Evolutionary conservation across 2,113 vertebrate species (phyloP).

Genomic region (Albula goreensis): DNA sequence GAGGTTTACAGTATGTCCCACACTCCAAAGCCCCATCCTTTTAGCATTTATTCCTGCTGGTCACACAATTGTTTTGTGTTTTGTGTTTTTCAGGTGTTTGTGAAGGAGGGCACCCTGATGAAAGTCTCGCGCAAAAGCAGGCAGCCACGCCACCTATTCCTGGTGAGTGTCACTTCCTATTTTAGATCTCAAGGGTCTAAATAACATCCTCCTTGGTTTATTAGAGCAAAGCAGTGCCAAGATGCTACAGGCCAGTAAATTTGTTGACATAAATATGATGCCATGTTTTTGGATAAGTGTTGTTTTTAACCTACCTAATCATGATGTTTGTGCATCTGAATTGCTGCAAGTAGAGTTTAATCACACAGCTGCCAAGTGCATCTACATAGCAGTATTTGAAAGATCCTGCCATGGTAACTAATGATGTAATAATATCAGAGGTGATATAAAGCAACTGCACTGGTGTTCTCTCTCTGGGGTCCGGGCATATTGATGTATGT

Average conservation of each 20-base stretch:
- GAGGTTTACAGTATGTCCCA: background rate
- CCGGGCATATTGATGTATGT: background rate
- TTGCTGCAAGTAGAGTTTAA: too few relatives aligned
- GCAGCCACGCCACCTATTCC: constrained; percentile 90
- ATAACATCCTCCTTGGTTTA: background rate
- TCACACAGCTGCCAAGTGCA: background rate
- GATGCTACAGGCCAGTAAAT: background rate
- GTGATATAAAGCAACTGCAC: constrained; percentile 15
- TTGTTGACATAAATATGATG: too few relatives aligned
- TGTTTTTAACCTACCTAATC: too few relatives aligned
- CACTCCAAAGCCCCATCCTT: background rate
- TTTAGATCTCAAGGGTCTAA: background rate
- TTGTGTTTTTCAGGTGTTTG: constrained; percentile 77
- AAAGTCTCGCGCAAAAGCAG: constrained; percentile 85
- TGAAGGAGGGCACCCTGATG: constrained; percentile 95
- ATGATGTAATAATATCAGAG: constrained; percentile 21
- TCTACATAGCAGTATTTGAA: background rate
- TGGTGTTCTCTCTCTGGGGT: constrained; percentile 7
- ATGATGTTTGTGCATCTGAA: too few relatives aligned
- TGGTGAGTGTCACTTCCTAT: constrained; percentile 75
- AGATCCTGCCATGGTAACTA: constrained; percentile 3
- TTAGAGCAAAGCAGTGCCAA: background rate
- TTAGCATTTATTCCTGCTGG: background rate
- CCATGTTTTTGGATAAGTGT: too few relatives aligned
- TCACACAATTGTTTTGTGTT: constrained; percentile 18